phyloP scores from a whole-genome alignment of 2,113 vertebrate genomes.

The Pao palembangensis region DNA sequence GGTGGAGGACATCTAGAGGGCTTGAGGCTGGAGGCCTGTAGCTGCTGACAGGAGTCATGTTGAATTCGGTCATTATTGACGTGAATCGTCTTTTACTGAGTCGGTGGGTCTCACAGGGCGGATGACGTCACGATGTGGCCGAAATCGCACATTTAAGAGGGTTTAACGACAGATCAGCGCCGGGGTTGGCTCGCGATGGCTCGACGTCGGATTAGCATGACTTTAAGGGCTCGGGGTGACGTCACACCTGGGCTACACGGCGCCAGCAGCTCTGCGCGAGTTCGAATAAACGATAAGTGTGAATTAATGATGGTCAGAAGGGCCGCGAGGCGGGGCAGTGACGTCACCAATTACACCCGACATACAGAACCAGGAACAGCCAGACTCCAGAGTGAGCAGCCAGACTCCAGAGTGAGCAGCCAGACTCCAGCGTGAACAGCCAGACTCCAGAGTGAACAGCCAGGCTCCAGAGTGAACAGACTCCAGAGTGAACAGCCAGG shows the following conservation, averaged over 20 bases:
- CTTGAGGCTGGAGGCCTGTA: slow-evolving; percentile 23
- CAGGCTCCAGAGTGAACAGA: too few relatives aligned
- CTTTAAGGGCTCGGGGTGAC: slow-evolving; percentile 12
- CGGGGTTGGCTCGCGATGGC: slow-evolving; percentile 19
- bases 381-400: too few relatives aligned
- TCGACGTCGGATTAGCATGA: neutral
- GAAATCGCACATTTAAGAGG: neutral
- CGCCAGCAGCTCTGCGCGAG: neutral
- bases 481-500: too few relatives aligned
- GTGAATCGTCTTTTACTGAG: too few relatives aligned
- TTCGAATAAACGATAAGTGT: neutral
- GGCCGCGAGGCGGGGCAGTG: slow-evolving; percentile 8
- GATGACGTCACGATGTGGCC: slow-evolving; percentile 21
- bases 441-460: too few relatives aligned
- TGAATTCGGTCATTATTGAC: too few relatives aligned
- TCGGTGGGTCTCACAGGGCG: neutral
- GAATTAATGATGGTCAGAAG: slow-evolving; percentile 8
- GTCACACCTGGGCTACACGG: slow-evolving; percentile 3
- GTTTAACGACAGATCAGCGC: neutral
- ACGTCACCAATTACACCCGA: slow-evolving; percentile 7
- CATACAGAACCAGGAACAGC: neutral
- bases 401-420: too few relatives aligned
- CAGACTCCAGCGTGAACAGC: too few relatives aligned
- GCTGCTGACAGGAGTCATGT: too few relatives aligned
- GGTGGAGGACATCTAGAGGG: slow-evolving; percentile 22